These are phyloP conservation scores for Acanthiza pusilla DNA, from an alignment of 2,797 vertebrate species.

Conservation along the genomic window DNA sequence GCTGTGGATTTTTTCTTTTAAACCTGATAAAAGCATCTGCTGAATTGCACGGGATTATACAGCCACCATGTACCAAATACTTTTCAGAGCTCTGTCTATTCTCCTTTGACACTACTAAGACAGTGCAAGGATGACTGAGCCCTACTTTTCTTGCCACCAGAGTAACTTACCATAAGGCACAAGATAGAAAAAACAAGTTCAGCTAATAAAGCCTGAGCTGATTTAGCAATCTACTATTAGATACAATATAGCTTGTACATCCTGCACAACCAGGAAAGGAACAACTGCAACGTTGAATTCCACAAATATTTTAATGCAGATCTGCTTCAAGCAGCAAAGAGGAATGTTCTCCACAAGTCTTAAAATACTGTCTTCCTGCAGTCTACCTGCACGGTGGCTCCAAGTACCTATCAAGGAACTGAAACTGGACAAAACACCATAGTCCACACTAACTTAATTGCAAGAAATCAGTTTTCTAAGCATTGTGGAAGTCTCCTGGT, in stretches of 20 bases:
- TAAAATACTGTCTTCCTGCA: background rate
- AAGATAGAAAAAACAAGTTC: background rate
- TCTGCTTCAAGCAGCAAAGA: background rate
- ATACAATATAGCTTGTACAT: background rate
- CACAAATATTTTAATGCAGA: background rate
- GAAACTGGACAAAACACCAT: background rate
- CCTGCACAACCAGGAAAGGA: background rate
- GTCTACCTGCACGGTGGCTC: background rate
- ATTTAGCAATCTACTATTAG: background rate
- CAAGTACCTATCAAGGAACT: background rate
- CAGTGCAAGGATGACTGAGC: background rate
- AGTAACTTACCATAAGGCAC: background rate
- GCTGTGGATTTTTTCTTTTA: background rate
- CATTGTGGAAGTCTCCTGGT: background rate
- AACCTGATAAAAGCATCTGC: background rate
- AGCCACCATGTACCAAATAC: background rate
- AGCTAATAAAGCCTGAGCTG: background rate
- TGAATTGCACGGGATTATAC: background rate
- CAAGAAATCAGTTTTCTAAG: background rate
- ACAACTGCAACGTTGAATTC: background rate
- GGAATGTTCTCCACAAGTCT: background rate
- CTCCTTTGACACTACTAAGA: background rate
- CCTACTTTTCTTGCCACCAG: background rate
- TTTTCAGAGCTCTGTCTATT: background rate
- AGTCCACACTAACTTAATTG: background rate